Conservation (phyloP, 2,113 vertebrate species). For the Ptilonorhynchus violaceus region DNA sequence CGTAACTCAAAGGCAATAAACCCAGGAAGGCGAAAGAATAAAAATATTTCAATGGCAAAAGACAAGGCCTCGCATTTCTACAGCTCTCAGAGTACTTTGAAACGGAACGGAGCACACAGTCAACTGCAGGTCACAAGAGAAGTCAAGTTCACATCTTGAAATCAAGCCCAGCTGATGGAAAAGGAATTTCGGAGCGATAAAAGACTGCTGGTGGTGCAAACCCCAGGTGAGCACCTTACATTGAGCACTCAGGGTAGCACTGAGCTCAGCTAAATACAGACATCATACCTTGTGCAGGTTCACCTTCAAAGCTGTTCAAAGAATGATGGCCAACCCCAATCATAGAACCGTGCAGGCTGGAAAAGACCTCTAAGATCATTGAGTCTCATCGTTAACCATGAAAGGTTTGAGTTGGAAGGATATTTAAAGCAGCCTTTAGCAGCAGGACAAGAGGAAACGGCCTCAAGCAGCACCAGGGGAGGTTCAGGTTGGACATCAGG, state of each 20-base stretch:
- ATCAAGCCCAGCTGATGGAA: not conserved
- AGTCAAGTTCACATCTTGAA: not conserved
- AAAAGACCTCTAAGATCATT: not conserved
- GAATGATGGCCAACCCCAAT: not conserved
- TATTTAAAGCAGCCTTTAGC: not conserved
- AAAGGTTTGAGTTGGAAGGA: not conserved
- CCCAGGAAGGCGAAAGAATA: not conserved
- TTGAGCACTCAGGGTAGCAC: not conserved
- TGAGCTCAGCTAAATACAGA: not conserved
- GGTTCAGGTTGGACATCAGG: not conserved
- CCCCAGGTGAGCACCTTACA: not conserved
- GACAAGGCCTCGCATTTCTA: not conserved
- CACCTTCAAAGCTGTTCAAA: not conserved
- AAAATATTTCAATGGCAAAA: slow-evolving; percentile 24
- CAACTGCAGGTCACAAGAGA: not conserved
- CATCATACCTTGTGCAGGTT: not conserved
- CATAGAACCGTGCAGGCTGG: not conserved
- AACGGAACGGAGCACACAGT: not conserved
- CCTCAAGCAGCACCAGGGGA: not conserved
- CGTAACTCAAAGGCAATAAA: slow-evolving; percentile 26
- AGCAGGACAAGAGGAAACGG: not conserved
- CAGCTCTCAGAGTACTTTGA: not conserved
- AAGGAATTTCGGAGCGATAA: not conserved
- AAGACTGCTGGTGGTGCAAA: not conserved
- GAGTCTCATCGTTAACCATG: rapidly evolving